Base-by-base conservation (phyloP, 92 coral and sea anemone genomes). In the Phenganax stokvisi region DNA sequence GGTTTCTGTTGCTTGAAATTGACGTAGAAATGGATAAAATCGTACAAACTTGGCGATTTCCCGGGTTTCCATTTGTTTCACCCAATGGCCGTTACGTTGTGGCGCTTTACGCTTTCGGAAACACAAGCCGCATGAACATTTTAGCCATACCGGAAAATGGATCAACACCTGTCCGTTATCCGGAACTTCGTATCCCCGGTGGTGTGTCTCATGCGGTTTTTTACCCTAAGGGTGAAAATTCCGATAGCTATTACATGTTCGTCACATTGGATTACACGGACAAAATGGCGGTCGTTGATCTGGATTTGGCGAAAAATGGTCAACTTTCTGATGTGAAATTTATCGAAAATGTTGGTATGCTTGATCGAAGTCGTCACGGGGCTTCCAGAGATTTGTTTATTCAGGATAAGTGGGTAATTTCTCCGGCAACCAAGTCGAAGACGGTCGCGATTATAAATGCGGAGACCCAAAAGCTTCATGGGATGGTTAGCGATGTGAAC, bases 211-310 rank as follows among this genome's bases (percentile, higher is more conserved):
- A 65, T 8, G 27, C 84, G 72, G 86, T 72, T 20, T 87, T 84
- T 74, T 74, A 51, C 67, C 37, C 84, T 56, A 67, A 74, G 56
- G 68, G 12, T 8, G 63, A 55, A 25, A 72, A 51, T 57, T n/a
- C 77, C 16, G 74, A 29, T 15, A 56, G 79, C 79, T 66, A 51
- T 37, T 29, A 79, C 10, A 81, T 74, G 16, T 86, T 81, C 66
- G 70, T 86, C 65, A 86, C 81, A 52, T 86, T 86, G n/a, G 51
- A 84, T 17, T 87, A 84, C 82, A 44, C 64, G 25, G 71, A 81
- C 81, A 87, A 75, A 77, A 84, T 87, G 29, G 90, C 90, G 6
- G 85, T 87, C 76, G 77, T 87, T 12, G 85, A 87, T 57, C 81
- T 87, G 0, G 82, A 80, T 10, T 57, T 57, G 66, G 80, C 25